Evolutionary conservation across 2,797 vertebrate genomes (phyloP), one percentile per base, ranked within the genome.

Genomic region (Lycodopsis pacificus): DNA sequence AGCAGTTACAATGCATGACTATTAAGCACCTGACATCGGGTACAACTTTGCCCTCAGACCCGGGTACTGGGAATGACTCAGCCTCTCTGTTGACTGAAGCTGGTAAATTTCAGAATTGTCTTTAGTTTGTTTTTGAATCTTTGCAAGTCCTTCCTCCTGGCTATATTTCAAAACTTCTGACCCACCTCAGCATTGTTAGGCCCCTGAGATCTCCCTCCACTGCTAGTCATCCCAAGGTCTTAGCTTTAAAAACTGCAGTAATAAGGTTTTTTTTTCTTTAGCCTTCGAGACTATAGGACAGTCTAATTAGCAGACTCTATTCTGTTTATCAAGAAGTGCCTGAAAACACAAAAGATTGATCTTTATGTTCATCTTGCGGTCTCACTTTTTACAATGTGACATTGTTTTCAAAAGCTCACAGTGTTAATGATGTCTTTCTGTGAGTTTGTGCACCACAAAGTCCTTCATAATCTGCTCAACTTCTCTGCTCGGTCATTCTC

Each of bases 111-210:
- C 22, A 57, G 17, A 20, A 42, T 65, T 66, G 7, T 65, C 5
- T 51, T n/a, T 40, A 65, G 25, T 53, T 66, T 53, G 48, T 69
- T 34, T 63, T 49, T 2, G 15, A 4, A 59, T 63, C 15, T 20
- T 40, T 61, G 53, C 40, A 13, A 34, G 32, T 48, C 63, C 76
- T 77, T 46, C 20, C 79, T 71, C 22, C n/a, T 59, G 72, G 85
- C 61, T 62, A 6, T 68, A 19, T 61, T 79, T 77, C 32, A 65
- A 36, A 63, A 49, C 17, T 8, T 65, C 53, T 58, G 70, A 63
- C 30, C 19, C 5, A 13, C 17, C 25, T 51, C 42, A 4, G 36
- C 53, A 49, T 58, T n/a, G 40, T 67, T 22, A 46, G 38, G 36
- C 64, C 48, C 54, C 30, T 56, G 32, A 73, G 61, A 65, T 64